phyloP scores from a whole-genome alignment of 2,888 invertebrate genomes.

The Idaea straminata region DNA sequence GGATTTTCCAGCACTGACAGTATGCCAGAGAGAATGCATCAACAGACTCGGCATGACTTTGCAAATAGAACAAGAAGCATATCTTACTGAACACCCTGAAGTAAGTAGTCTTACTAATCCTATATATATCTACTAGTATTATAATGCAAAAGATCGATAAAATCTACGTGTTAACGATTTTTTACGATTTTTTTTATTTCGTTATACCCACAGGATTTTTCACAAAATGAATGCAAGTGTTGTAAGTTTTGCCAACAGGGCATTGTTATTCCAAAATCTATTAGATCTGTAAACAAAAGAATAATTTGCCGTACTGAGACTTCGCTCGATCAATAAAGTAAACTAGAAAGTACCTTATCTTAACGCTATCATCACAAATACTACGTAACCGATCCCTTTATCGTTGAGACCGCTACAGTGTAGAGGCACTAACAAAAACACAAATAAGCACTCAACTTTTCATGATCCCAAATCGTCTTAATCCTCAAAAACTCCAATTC shows the following conservation, averaged over 20 bases:
- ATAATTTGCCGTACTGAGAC: too few species aligned
- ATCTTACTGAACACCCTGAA: constrained; percentile 61
- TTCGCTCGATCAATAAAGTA: too few species aligned
- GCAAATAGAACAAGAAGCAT: constrained; percentile 64
- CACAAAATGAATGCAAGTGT: too few species aligned
- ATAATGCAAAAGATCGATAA: neutral
- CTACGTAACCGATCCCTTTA: too few species aligned
- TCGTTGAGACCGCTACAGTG: too few species aligned
- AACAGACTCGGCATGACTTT: constrained; percentile 48
- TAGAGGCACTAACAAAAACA: neutral
- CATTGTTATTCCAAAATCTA: too few species aligned
- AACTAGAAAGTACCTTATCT: too few species aligned
- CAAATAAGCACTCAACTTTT: constrained; percentile 5
- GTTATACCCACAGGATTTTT: neutral
- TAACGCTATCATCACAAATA: too few species aligned
- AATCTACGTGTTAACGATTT: neutral
- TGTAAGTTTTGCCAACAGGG: too few species aligned
- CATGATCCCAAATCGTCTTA: constrained; percentile 2
- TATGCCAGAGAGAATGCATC: constrained; percentile 52
- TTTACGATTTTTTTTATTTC: neutral
- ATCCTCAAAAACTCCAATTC: neutral
- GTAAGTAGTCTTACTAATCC: constrained; percentile 37
- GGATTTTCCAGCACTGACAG: constrained; percentile 46
- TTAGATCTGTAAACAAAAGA: too few species aligned
- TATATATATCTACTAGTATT: neutral